These are phyloP conservation scores for Drosophila neoperkinsi DNA, from an alignment of 2,888 invertebrate species.

Conservation along the genomic window DNA sequence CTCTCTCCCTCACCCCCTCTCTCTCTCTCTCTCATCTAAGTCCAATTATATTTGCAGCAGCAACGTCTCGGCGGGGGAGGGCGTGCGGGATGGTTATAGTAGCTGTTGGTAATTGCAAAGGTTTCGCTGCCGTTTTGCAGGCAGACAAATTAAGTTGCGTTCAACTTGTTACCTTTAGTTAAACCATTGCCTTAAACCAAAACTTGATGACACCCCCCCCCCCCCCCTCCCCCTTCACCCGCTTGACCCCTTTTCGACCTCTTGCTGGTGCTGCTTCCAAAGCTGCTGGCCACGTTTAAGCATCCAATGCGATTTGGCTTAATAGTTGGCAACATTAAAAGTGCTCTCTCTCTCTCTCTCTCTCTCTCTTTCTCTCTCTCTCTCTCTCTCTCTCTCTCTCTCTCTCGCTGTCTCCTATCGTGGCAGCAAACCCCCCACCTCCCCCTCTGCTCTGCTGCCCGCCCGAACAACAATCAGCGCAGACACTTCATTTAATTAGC, in stretches of 20 bases:
- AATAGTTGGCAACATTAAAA: conserved; percentile 55
- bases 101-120: conserved; percentile 68
- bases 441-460: neutral
- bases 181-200: neutral
- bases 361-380: neutral
- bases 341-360: neutral
- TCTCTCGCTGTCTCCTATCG: neutral
- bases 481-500: conserved; percentile 53
- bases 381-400: neutral
- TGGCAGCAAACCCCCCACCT: conserved; percentile 4
- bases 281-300: conserved; percentile 36
- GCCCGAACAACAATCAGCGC: conserved; percentile 5
- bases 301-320: conserved; percentile 61
- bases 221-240: neutral
- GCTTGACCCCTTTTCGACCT: neutral
- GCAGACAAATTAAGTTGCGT: conserved; percentile 76
- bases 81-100: neutral
- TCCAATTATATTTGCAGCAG: conserved; percentile 50
- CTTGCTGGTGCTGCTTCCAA: neutral
- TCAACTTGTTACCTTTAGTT: conserved; percentile 23
- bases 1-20: neutral
- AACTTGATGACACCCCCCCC: neutral
- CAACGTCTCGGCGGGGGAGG: neutral
- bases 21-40: neutral
- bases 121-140: conserved; percentile 54